These are phyloP conservation scores for Girardinus metallicus DNA, from an alignment of 2,797 vertebrate species.

Conservation along the genomic window DNA sequence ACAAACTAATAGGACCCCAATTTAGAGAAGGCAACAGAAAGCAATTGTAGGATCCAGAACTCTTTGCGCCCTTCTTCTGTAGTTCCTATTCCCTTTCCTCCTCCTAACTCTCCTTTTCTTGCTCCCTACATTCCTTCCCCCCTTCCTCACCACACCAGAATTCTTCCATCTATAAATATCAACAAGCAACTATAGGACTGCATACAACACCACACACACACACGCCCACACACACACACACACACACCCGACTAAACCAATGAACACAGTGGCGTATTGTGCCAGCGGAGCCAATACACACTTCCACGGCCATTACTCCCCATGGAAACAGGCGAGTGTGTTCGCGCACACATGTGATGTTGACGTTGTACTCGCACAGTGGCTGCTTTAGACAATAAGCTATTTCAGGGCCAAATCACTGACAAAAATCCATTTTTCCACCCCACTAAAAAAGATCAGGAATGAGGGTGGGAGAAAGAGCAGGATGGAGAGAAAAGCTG, in stretches of 20 bases:
- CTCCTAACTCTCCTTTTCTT: constrained; percentile 18
- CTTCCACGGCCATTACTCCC: constrained; percentile 78
- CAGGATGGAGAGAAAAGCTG: constrained; percentile 66
- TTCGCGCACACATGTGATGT: constrained; percentile 72
- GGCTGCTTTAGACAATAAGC: constrained; percentile 78
- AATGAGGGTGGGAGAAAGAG: constrained; percentile 64
- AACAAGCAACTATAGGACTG: constrained; percentile 59
- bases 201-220: constrained; percentile 35
- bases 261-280: constrained; percentile 76
- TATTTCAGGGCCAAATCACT: constrained; percentile 81
- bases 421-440: constrained; percentile 82
- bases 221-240: constrained; percentile 24
- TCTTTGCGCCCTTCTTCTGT: constrained; percentile 7
- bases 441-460: constrained; percentile 76
- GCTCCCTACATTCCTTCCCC: constrained; percentile 42
- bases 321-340: constrained; percentile 72
- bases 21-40: constrained; percentile 2
- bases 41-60: background rate
- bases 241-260: constrained; percentile 66
- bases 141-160: constrained; percentile 49
- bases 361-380: constrained; percentile 70
- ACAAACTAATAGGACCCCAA: constrained; percentile 6
- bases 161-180: constrained; percentile 73
- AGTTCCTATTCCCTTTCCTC: constrained; percentile 5
- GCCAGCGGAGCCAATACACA: constrained; percentile 72